Conservation (phyloP, 2,888 invertebrate species). For the Zygothrica quintamaculata region DNA sequence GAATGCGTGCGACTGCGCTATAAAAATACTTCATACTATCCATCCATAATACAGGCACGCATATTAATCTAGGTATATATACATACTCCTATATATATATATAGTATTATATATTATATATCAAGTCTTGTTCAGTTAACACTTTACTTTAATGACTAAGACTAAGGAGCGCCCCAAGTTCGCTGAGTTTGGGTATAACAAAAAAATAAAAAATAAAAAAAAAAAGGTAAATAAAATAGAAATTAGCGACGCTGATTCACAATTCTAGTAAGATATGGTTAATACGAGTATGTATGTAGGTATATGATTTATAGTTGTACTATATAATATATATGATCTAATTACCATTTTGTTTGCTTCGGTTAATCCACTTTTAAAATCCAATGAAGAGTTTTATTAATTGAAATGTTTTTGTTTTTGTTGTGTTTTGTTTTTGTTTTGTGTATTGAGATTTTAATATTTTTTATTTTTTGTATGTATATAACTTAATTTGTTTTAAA, state of each 20-base stretch:
- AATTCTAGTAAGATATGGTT: conserved; percentile 45
- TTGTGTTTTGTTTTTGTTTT: too few species aligned
- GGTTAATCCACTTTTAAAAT: conserved; percentile 47
- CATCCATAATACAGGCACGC: conserved; percentile 20
- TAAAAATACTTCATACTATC: conserved; percentile 57
- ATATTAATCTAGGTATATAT: conserved; percentile 11
- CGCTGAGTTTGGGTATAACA: conserved; percentile 5
- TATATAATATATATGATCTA: conserved; percentile 35
- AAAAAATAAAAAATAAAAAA: conserved; percentile 68
- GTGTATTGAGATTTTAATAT: too few species aligned
- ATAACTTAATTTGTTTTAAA: conserved; percentile 12
- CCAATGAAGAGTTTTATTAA: conserved; percentile 36
- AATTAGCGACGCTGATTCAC: conserved; percentile 76
- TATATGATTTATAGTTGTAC: conserved; percentile 29
- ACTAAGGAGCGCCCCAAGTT: conserved; percentile 74
- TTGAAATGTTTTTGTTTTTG: conserved; percentile 40
- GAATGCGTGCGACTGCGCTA: conserved; percentile 67
- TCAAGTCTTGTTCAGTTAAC: conserved; percentile 58
- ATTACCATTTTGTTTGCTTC: conserved; percentile 75
- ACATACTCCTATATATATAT: conserved; percentile 20
- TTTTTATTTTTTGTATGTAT: conserved; percentile 27
- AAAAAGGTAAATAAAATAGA: conserved; percentile 78
- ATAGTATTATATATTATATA: too few species aligned
- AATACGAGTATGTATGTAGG: conserved; percentile 26
- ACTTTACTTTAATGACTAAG: conserved; percentile 75